Evolutionary conservation across 2,113 vertebrate species (phyloP).

Genomic region (Otis tarda): DNA sequence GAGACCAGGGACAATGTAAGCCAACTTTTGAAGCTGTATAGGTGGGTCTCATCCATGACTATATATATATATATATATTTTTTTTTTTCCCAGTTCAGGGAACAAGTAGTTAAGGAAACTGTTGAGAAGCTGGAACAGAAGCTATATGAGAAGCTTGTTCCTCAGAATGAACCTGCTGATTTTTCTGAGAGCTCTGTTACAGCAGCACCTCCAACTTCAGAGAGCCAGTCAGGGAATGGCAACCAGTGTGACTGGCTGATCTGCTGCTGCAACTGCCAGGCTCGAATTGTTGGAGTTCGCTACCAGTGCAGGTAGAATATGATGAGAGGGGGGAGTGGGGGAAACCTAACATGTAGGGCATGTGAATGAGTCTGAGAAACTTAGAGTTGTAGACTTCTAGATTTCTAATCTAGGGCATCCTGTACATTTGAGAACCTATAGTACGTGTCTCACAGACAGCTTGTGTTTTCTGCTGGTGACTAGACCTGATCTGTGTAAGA

Average conservation of each 20-base stretch:
- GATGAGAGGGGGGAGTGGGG: background rate
- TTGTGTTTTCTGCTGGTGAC: background rate
- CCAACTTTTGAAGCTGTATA: accelerated
- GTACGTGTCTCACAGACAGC: background rate
- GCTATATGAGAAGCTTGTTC: slow-evolving; percentile 87
- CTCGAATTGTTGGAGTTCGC: slow-evolving; percentile 86
- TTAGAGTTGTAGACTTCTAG: accelerated
- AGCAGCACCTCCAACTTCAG: slow-evolving; percentile 35
- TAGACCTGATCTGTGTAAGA: background rate
- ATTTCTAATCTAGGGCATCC: background rate
- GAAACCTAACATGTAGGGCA: accelerated
- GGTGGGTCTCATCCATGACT: background rate
- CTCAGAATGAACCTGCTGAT: slow-evolving; percentile 68
- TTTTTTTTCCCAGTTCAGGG: slow-evolving; percentile 84
- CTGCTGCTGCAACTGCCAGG: slow-evolving; percentile 88
- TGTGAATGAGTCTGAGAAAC: background rate
- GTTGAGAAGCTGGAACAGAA: slow-evolving; percentile 93
- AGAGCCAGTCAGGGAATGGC: slow-evolving; percentile 40
- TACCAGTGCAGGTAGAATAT: slow-evolving; percentile 91
- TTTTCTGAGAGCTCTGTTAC: slow-evolving; percentile 39
- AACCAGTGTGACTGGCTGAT: slow-evolving; percentile 81
- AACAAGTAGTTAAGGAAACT: slow-evolving; percentile 93
- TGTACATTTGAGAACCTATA: accelerated
- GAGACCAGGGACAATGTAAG: background rate
- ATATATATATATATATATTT: no score